Evolutionary conservation across 2,888 invertebrate species (phyloP).

Genomic region (Margaritifera margaritifera): DNA sequence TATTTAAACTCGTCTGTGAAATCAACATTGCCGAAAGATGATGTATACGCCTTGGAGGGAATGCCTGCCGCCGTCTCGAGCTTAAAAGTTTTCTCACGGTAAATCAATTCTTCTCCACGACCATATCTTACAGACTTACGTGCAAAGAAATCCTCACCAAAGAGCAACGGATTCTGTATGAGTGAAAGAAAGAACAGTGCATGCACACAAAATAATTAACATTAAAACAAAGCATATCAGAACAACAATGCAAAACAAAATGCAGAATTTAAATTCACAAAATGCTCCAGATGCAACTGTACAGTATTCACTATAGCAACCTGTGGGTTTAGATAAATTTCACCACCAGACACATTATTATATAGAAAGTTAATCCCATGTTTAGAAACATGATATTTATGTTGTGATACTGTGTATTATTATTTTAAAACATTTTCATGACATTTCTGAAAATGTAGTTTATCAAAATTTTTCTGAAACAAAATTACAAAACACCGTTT

Average conservation of each 20-base stretch:
- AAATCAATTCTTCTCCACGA: constrained; percentile 37
- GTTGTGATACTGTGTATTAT: too few species aligned
- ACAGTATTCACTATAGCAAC: too few species aligned
- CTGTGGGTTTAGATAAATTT: too few species aligned
- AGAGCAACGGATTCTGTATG: constrained; percentile 40
- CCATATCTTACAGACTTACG: constrained; percentile 57
- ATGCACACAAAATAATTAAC: constrained; percentile 26
- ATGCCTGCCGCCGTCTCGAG: constrained; percentile 30
- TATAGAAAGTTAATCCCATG: too few species aligned
- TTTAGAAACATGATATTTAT: too few species aligned
- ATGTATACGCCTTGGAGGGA: constrained; percentile 44
- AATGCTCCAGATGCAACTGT: neutral
- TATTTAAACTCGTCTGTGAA: constrained; percentile 80
- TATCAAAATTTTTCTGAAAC: too few species aligned
- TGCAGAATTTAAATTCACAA: neutral
- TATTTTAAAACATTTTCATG: too few species aligned
- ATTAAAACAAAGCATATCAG: constrained; percentile 5
- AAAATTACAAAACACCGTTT: too few species aligned
- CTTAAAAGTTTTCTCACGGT: constrained; percentile 39
- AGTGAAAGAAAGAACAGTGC: constrained; percentile 14
- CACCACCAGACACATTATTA: too few species aligned
- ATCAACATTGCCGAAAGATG: constrained; percentile 42
- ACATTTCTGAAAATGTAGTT: too few species aligned
- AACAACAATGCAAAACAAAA: constrained; percentile 15
- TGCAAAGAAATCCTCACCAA: constrained; percentile 59